Evolutionary conservation across 2,888 invertebrate genomes (phyloP).

Genomic region (Ormyrus nitidulus): DNA sequence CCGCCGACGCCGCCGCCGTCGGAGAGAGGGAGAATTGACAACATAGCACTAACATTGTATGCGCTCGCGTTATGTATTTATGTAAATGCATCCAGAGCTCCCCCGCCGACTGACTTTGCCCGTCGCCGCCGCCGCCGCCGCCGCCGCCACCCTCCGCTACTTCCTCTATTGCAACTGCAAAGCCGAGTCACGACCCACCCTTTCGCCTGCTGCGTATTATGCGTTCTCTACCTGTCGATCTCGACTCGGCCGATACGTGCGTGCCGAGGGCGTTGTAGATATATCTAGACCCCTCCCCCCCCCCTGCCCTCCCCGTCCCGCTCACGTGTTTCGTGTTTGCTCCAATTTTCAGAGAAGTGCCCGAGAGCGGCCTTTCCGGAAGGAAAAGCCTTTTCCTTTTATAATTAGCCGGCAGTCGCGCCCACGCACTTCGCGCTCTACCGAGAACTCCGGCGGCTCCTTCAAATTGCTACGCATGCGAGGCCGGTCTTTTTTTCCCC

Average conservation of each 20-base stretch:
- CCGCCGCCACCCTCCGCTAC: constrained; percentile 24
- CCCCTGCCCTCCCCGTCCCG: not conserved
- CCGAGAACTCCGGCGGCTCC: too few species aligned
- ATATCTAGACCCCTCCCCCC: not conserved
- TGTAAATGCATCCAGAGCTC: constrained; percentile 72
- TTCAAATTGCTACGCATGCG: too few species aligned
- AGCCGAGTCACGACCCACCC: constrained; percentile 15
- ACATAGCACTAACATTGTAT: constrained; percentile 75
- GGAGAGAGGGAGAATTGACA: constrained; percentile 72
- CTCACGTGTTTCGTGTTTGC: not conserved
- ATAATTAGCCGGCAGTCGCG: too few species aligned
- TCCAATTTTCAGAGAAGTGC: constrained; percentile 24
- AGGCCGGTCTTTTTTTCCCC: too few species aligned
- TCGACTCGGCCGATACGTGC: constrained; percentile 24
- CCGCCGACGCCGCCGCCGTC: not conserved
- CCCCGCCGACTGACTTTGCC: constrained; percentile 58
- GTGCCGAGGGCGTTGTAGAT: not conserved
- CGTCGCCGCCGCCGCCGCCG: constrained; percentile 32
- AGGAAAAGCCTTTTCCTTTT: not conserved
- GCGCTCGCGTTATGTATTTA: constrained; percentile 75
- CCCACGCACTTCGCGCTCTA: too few species aligned
- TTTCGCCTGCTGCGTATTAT: constrained; percentile 19
- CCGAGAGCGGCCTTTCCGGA: not conserved
- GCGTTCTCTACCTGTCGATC: constrained; percentile 48
- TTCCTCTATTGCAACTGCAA: not conserved